These are phyloP conservation scores for Carassius auratus DNA, from an alignment of 2,113 vertebrate genomes.

Conservation along the genomic window DNA sequence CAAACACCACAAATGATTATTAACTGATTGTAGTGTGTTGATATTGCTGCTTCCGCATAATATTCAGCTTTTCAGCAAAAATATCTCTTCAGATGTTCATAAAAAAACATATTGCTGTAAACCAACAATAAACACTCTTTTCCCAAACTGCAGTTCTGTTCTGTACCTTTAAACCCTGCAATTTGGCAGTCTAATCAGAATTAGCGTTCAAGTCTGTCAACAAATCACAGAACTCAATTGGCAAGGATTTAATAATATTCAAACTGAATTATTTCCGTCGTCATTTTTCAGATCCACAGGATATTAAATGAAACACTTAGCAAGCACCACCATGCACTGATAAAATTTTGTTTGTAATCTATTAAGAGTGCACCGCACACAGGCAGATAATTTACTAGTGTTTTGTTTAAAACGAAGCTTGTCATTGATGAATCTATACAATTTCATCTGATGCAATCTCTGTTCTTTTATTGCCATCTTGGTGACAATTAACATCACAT, in stretches of 20 bases:
- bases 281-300: conserved; percentile 19
- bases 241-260: conserved; percentile 31
- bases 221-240: not conserved
- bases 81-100: not conserved
- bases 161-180: not conserved
- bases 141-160: not conserved
- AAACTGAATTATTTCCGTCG: conserved; percentile 10
- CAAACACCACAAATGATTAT: conserved; percentile 30
- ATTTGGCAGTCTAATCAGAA: not conserved
- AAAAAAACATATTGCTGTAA: not conserved
- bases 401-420: conserved; percentile 2
- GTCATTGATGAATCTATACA: not conserved
- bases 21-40: conserved; percentile 10
- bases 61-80: not conserved
- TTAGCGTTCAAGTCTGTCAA: not conserved
- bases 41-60: not conserved
- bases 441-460: conserved; percentile 8
- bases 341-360: conserved; percentile 23
- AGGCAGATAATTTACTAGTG: not conserved
- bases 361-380: not conserved
- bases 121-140: not conserved
- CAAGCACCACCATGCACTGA: conserved; percentile 4
- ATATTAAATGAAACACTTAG: conserved; percentile 30
- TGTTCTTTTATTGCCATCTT: not conserved
- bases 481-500: conserved; percentile 5